Evolutionary conservation across 2,113 vertebrate genomes (phyloP).

Genomic region (Ibidorhyncha struthersii): DNA sequence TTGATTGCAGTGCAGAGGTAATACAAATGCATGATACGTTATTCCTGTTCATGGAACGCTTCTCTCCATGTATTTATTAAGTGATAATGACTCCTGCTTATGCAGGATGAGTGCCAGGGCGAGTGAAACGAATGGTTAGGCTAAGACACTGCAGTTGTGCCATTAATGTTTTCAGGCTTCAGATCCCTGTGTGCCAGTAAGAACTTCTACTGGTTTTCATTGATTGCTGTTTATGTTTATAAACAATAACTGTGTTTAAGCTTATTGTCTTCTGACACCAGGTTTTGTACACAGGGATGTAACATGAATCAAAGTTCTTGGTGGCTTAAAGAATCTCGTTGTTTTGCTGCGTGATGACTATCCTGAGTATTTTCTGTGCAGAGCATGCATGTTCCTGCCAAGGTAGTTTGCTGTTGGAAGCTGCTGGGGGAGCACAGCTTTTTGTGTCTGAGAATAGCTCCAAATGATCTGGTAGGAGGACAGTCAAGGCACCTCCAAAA

Average conservation of each 20-base stretch:
- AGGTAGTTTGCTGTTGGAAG: not conserved
- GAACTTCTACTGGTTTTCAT: not conserved
- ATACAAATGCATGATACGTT: not conserved
- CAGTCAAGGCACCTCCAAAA: not conserved
- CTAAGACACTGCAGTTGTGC: not conserved
- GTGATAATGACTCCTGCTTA: not conserved
- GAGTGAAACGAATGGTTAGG: not conserved
- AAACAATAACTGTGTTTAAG: not conserved
- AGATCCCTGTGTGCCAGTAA: not conserved
- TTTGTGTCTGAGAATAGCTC: not conserved
- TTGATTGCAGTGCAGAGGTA: slow-evolving; percentile 29
- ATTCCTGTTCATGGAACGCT: not conserved
- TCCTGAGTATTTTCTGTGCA: not conserved
- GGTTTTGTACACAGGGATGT: not conserved
- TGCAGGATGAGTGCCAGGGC: not conserved
- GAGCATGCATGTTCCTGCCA: fast-evolving
- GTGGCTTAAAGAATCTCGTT: not conserved
- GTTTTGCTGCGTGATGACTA: not conserved
- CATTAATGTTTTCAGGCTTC: not conserved
- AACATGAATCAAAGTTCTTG: not conserved
- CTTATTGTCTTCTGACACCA: not conserved
- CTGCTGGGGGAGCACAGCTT: not conserved
- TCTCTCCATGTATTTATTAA: not conserved
- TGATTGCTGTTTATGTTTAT: not conserved
- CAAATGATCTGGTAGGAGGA: too few species aligned